Evolutionary conservation across 2,797 vertebrate genomes (phyloP), one percentile per base, ranked within the genome.

Genomic region (Crax fasciolata): DNA sequence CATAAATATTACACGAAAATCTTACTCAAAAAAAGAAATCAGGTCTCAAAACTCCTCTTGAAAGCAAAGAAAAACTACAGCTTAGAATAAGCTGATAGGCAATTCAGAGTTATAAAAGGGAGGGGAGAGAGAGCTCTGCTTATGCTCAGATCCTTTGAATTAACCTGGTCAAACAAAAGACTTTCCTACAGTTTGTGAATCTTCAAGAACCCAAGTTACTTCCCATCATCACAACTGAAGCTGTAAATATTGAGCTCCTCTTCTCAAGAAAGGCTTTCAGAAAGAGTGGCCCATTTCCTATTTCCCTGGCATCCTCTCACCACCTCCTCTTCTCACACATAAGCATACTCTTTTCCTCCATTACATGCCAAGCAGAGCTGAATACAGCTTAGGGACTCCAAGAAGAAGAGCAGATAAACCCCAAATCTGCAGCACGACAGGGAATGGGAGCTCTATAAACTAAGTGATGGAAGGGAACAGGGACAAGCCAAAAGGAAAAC

Each of bases 51-150:
- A 83, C 9, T 32, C 44, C 28, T 81, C 62, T 68, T 6, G 2
- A 41, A 77, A 89, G 80, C 17, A 63, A 63, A 62, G 4, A 78
- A 74, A 14, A 55, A 19, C 54, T 27, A 51, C 21, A 49, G 19
- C 8, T 39, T 0, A 5, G 38, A 62, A 39, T 52, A 43, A 61
- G 10, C 19, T 35, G 20, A 52, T 0, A 35, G 18, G 24, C 24
- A 51, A n/a, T 14, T 55, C 20, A 54, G 18, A 20, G 27, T 35
- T 65, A 65, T 25, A 78, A 18, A 82, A 63, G 44, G 4, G 9
- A 68, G 6, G 12, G 10, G 44, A 41, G 58, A 57, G 59, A 6
- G 5, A 4, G 18, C 10, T 88, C 65, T 61, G 28, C n/a, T 46
- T 43, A 54, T 13, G 38, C 41, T 62, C 41, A 51, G 57, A 28